Evolutionary conservation across 2,888 invertebrate genomes (phyloP).

Genomic region (Nudaria mundana): DNA sequence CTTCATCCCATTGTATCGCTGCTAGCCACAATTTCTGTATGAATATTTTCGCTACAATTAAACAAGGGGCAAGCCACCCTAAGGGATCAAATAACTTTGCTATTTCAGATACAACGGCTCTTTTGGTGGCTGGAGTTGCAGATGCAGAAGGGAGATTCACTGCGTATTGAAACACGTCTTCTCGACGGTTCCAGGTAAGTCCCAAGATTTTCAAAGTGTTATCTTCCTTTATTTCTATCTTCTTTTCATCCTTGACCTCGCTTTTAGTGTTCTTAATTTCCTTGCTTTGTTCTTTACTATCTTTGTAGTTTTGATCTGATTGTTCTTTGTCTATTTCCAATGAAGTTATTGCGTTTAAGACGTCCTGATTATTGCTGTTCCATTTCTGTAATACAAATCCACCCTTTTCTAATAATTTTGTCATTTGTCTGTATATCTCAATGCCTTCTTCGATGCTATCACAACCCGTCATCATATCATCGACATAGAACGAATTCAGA

Average conservation of each 20-base stretch:
- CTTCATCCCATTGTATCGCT: neutral
- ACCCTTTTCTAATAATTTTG: slow-evolving; percentile 5
- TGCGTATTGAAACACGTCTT: slow-evolving; percentile 16
- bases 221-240: slow-evolving; percentile 2
- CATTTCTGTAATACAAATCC: slow-evolving; percentile 7
- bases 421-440: slow-evolving; percentile 6
- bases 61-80: neutral
- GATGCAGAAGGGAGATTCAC: slow-evolving; percentile 16
- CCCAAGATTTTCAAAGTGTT: neutral
- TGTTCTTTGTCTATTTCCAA: neutral
- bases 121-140: slow-evolving; percentile 6
- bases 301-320: neutral
- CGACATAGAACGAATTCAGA: slow-evolving; percentile 10
- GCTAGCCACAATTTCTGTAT: slow-evolving; percentile 1
- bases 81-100: neutral
- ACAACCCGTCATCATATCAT: slow-evolving; percentile 2
- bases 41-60: neutral
- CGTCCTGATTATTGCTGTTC: slow-evolving; percentile 7
- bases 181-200: slow-evolving; percentile 7
- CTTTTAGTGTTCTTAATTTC: neutral
- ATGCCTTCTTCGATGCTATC: slow-evolving; percentile 1
- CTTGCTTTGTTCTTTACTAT: neutral
- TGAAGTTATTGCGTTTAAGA: slow-evolving; percentile 1
- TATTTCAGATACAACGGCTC: neutral
- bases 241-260: neutral